Base-by-base conservation (phyloP, 2,888 invertebrate species). In the Andrena praecox region DNA sequence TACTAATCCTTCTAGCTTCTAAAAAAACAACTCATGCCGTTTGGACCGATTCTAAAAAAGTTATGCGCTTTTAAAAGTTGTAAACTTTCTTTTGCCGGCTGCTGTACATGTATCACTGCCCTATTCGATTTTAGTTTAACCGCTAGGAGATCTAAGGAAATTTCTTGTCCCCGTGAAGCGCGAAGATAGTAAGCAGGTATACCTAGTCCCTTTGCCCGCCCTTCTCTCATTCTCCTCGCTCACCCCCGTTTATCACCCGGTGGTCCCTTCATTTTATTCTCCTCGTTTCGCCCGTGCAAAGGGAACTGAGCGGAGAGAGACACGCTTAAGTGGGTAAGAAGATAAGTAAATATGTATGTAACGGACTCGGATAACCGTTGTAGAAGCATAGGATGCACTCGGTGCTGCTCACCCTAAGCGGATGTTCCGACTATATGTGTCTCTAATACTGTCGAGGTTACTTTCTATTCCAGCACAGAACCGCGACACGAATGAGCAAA, bases 91-190 rank as follows among this genome's bases (percentile, higher is more conserved):
- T 20, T 20, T 20, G 20, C 20, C 20, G 0, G 20, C 20, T 20
- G 0, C 20, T 20, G 20, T 20, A 20, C 20, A 20, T 20, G 95
- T 94, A 62, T 94, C 95, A 52, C 95, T 96, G 0, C 95, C 96
- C 1, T 96, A 96, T 92, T 96, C 96, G 2, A 96, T 96, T 89
- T 93, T 96, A 24, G 96, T 97, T 62, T 96, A 76, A 96, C 1
- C 42, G 42, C 4, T 42, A 16, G 42, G 42, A 42, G 1, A 42
- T 42, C 42, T 4, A 42, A 42, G 42, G 5, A 42, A 42, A 42
- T 42, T 5, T 12, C 3, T 42, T 42, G 42, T 16, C 4, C 16
- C 42, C 35, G 10, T 10, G 10, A 35, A 35, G 10, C 35, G 10
- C 10, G 35, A 42, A 42, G 12, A 42, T 42, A 12, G 12, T 12